Evolutionary conservation across 2,888 invertebrate species (phyloP).

Genomic region (Hymenopus coronatus): DNA sequence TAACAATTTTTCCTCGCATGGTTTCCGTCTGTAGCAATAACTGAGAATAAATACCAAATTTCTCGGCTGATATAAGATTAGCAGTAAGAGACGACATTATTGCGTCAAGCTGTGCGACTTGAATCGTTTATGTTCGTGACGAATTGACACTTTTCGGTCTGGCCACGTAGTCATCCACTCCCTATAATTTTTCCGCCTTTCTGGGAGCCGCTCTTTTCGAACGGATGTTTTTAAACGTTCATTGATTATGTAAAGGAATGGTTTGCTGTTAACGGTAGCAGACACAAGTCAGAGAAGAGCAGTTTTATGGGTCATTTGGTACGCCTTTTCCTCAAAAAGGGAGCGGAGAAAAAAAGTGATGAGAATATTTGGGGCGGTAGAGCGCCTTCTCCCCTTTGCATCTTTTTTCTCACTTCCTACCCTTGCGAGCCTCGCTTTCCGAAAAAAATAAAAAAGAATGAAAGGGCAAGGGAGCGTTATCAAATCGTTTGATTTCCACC

Average conservation of each 20-base stretch:
- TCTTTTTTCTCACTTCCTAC: conserved; percentile 1
- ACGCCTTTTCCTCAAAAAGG: conserved; percentile 8
- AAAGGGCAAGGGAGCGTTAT: not conserved
- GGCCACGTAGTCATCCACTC: not conserved
- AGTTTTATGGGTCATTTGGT: conserved; percentile 26
- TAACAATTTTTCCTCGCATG: no score
- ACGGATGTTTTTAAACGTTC: conserved; percentile 25
- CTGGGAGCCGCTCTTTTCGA: not conserved
- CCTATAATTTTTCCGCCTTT: not conserved
- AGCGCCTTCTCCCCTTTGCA: not conserved
- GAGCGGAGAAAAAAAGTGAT: not conserved
- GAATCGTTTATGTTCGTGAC: not conserved
- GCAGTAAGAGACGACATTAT: not conserved
- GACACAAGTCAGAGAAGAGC: not conserved
- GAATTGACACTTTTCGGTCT: not conserved
- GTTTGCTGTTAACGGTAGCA: not conserved
- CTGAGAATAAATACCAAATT: no score
- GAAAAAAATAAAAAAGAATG: not conserved
- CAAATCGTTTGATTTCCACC: conserved; percentile 12
- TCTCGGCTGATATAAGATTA: no score
- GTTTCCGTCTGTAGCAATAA: no score
- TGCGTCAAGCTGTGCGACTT: not conserved
- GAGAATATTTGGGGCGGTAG: not conserved
- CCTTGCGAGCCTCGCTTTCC: conserved; percentile 6
- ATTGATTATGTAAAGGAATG: conserved; percentile 20